These are phyloP conservation scores for Asteroscopus sphinx DNA, from an alignment of 2,888 invertebrate species.

Conservation along the genomic window DNA sequence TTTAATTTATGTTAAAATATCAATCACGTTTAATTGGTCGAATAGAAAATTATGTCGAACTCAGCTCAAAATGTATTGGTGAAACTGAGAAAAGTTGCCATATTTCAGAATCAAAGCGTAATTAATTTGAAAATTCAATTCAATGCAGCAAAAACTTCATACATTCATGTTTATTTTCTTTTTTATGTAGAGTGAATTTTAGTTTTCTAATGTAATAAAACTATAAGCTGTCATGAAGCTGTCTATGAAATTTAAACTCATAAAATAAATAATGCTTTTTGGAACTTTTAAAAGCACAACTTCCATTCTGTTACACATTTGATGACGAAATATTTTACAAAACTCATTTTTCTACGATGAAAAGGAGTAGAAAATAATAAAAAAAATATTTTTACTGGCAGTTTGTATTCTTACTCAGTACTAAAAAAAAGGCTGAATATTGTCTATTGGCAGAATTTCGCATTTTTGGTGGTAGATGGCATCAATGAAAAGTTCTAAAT, in stretches of 20 bases:
- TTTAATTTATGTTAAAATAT: constrained; percentile 38
- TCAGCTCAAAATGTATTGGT: constrained; percentile 33
- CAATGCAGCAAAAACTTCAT: too few species aligned
- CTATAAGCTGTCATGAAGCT: too few species aligned
- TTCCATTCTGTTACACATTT: background rate
- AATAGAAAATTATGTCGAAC: background rate
- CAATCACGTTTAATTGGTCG: constrained; percentile 30
- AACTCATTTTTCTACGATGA: background rate
- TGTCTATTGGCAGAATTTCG: constrained; percentile 57
- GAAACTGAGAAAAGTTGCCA: background rate
- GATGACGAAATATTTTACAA: background rate
- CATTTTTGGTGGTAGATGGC: constrained; percentile 81
- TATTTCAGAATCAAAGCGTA: background rate
- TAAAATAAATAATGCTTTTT: background rate
- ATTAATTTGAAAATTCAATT: too few species aligned
- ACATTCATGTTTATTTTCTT: too few species aligned
- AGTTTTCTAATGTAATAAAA: background rate
- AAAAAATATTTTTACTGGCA: constrained; percentile 4
- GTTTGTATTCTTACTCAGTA: constrained; percentile 13
- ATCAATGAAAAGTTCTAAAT: constrained; percentile 76
- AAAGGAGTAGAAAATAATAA: background rate
- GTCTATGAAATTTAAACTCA: constrained; percentile 23
- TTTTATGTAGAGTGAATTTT: too few species aligned
- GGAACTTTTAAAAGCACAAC: background rate
- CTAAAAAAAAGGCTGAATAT: constrained; percentile 28